Evolutionary conservation across 2,888 invertebrate species (phyloP).

Genomic region (Hirtodrosophila confusa): DNA sequence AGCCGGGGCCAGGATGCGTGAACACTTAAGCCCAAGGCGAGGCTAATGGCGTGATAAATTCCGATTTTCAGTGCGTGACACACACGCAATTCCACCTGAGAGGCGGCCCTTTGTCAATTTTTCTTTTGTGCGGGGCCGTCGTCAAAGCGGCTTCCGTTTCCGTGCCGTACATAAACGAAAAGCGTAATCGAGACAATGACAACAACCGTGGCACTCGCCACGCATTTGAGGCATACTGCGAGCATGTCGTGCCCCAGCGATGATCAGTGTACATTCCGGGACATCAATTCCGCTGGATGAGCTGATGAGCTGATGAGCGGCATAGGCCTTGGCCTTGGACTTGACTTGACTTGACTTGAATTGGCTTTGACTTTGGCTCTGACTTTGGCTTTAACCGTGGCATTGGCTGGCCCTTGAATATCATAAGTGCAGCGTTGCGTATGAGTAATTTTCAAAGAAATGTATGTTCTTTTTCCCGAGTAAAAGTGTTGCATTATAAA

Average conservation of each 20-base stretch:
- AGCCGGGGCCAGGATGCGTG: background rate
- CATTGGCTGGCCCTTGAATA: slow-evolving; percentile 18
- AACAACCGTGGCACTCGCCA: background rate
- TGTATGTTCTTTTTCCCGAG: too few species aligned
- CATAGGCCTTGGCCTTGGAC: background rate
- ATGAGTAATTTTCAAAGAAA: slow-evolving; percentile 47
- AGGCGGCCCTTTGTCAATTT: slow-evolving; percentile 25
- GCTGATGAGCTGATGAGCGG: slow-evolving; percentile 9
- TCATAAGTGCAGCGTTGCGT: slow-evolving; percentile 49
- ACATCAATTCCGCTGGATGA: slow-evolving; percentile 17
- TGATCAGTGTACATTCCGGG: slow-evolving; percentile 42
- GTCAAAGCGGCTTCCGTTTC: slow-evolving; percentile 38
- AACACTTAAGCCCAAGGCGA: slow-evolving; percentile 14
- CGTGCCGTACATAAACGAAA: slow-evolving; percentile 11
- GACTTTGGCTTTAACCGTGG: too few species aligned
- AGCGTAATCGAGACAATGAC: slow-evolving; percentile 22
- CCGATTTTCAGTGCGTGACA: slow-evolving; percentile 38
- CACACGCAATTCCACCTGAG: slow-evolving; percentile 22
- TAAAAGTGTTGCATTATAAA: too few species aligned
- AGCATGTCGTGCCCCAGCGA: slow-evolving; percentile 4
- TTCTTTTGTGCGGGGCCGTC: slow-evolving; percentile 21
- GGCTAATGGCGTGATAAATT: slow-evolving; percentile 49
- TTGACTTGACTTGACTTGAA: background rate
- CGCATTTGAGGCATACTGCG: background rate
- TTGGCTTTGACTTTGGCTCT: too few species aligned